Evolutionary conservation across 2,113 vertebrate species (phyloP), one percentile per base, ranked within the genome.

Genomic region (Blennius ocellaris): DNA sequence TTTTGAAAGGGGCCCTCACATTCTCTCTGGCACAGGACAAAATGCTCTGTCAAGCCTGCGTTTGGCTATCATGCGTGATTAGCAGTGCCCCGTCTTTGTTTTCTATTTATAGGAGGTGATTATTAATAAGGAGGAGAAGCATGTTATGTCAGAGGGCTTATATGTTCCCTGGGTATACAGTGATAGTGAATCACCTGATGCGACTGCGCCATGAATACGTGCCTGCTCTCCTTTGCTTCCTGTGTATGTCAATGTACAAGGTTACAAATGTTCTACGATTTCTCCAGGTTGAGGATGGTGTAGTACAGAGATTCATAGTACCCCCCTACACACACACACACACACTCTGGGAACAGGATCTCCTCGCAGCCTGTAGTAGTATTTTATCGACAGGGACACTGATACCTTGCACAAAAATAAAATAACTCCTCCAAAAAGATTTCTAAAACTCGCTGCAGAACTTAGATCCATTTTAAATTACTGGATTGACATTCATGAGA

Each of bases 81-180:
- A 87, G 76, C 61, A n/a, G 44, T 57, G 39, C 7, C 39, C 6
- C 38, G 44, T 79, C 48, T 57, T 78, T 57, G 38, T 76, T 81
- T 57, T 63, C 83, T 90, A 76, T 87, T 80, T 76, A 81, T 41
- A 88, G 84, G 57, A 69, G 74, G 66, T 86, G 80, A 85, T 82
- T 82, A 84, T 80, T 84, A 73, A 82, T 83, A 66, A 86, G 63
- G 54, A 81, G 48, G 51, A 73, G 80, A 48, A 73, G 84, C 59
- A 50, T 61, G 11, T 78, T 81, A 62, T 67, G 57, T 82, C 75
- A 84, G 48, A 47, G 67, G 61, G 14, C 75, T 82, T 73, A 81
- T 51, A 65, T 10, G 37, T 63, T 65, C 15, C 55, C 61, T 76
- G 48, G 56, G 48, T 8, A 1, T 52, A 38, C 40, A 43, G 0